These are phyloP conservation scores for Syrista parreyssii DNA, from an alignment of 2,888 invertebrate species.

Conservation along the genomic window DNA sequence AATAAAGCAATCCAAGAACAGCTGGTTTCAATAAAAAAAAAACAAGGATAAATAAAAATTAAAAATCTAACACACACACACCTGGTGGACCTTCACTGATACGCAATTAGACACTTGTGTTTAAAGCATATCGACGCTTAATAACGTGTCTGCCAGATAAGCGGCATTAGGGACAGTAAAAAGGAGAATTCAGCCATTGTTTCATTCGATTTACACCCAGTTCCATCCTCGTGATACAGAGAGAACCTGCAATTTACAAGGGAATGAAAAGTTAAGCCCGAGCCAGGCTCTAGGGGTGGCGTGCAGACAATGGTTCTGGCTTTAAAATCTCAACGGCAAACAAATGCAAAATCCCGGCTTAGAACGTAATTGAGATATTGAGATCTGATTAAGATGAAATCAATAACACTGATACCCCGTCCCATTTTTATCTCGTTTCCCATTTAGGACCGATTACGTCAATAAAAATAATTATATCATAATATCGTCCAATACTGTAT, in stretches of 20 bases:
- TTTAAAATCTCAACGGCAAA: constrained; percentile 65
- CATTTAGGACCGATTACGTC: background rate
- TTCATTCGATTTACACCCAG: constrained; percentile 62
- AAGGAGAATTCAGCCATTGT: constrained; percentile 45
- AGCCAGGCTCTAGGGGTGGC: constrained; percentile 58
- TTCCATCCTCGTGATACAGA: constrained; percentile 42
- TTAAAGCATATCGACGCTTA: constrained; percentile 41
- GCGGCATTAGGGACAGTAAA: constrained; percentile 20
- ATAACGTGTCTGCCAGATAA: constrained; percentile 45
- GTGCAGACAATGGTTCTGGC: constrained; percentile 60
- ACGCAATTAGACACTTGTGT: constrained; percentile 36
- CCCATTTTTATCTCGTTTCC: background rate
- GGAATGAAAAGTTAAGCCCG: constrained; percentile 65
- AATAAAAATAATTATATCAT: background rate
- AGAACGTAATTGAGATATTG: constrained; percentile 65
- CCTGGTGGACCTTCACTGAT: background rate
- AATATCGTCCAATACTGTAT: background rate
- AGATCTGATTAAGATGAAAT: constrained; percentile 66
- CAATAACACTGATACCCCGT: constrained; percentile 51
- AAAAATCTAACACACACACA: background rate
- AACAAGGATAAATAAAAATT: background rate
- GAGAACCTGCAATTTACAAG: constrained; percentile 63
- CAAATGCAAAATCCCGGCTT: constrained; percentile 58
- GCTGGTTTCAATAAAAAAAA: too few species aligned
- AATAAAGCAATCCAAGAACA: background rate